Evolutionary conservation across 1,140 invertebrate genomes (phyloP), one percentile per base, ranked within the genome.

Genomic region (Branchinecta lindahli): DNA sequence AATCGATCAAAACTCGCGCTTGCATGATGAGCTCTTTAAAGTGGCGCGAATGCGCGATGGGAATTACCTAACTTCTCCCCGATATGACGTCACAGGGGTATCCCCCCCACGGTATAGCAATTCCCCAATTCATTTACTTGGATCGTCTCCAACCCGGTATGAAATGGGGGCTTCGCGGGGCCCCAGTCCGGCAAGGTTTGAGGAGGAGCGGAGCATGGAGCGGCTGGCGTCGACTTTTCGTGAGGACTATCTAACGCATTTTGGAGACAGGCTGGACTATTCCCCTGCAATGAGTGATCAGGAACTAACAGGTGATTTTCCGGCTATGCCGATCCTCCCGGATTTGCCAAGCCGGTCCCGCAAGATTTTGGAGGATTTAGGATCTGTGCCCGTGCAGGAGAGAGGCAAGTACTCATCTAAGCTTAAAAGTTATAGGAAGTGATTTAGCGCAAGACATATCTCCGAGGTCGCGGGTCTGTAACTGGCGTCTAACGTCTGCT

Each of bases 311-410:
- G 77, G 76, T 69, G 82, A 83, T 74, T 78, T 79, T 72, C 65
- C 73, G 46, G 84, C 84, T 8, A 86, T 86, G 84, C 84, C 84
- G 3, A 75, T 86, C 5, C 78, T 86, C 21, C 83, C 82, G 66
- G 85, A 86, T 75, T 84, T 85, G 79, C 84, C 83, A 46, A 82
- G 82, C 9, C 79, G 83, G 67, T 85, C 84, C 12, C 75, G 85
- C 46, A 84, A 83, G 73, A 79, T 86, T 46, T 77, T 86, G 46
- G 83, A 85, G 73, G 82, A 85, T 73, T 79, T 85, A 67, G 84
- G 83, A 46, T 83, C 82, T 72, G 81, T 81, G 68, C 83, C 84
- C 44, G 69, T 66, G 69, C 52, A 61, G 52, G 52, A 61, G 52
- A 61, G 52, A 61, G 52, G 52, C 18, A 61, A 61, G 52, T 61